phyloP scores from a whole-genome alignment of 2,113 vertebrate genomes.

The Alligator mississippiensis region DNA sequence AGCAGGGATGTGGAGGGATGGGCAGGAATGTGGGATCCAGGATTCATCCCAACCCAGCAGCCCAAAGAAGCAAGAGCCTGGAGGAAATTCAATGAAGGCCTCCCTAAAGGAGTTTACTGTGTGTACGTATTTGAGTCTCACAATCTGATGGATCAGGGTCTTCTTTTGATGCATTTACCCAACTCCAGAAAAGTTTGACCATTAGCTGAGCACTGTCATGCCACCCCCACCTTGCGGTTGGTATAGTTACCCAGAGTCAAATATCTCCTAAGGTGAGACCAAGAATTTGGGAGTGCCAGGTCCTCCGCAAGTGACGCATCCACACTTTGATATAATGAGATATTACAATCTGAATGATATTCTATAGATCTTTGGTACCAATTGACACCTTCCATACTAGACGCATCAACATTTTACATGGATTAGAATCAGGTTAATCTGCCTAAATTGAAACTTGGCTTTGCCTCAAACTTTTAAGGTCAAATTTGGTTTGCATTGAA shows the following conservation, averaged over 20 bases:
- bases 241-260: neutral
- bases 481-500: neutral
- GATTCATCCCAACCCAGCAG: neutral
- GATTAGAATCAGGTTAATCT: neutral
- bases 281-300: neutral
- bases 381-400: neutral
- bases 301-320: neutral
- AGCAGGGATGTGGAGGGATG: neutral
- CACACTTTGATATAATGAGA: neutral
- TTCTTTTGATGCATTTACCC: neutral
- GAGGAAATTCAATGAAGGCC: neutral
- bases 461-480: neutral
- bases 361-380: neutral
- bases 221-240: neutral
- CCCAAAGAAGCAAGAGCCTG: neutral
- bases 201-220: neutral
- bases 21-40: neutral
- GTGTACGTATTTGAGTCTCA: neutral
- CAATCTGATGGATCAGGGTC: neutral
- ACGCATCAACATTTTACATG: no score
- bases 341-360: neutral
- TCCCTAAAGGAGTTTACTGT: neutral
- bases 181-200: neutral
- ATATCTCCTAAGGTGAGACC: neutral
- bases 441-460: neutral